These are phyloP conservation scores for Andrena bicolor DNA, from an alignment of 2,888 invertebrate species.

Conservation along the genomic window DNA sequence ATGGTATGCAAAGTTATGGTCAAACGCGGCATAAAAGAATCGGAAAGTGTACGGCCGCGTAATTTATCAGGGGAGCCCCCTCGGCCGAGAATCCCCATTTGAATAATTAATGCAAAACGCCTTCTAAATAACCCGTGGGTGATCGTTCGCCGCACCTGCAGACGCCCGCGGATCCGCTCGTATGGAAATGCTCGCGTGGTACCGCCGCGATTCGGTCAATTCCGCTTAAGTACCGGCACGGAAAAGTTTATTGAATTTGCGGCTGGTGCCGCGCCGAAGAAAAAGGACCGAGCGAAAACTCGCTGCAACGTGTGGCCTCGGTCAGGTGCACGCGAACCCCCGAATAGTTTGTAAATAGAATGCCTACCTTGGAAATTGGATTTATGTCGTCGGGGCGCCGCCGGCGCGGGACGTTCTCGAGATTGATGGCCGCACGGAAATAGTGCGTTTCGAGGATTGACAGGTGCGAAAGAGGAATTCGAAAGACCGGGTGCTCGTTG, in stretches of 20 bases:
- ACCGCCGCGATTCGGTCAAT: slow-evolving; percentile 80
- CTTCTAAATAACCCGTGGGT: slow-evolving; percentile 81
- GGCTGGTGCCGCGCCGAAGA: slow-evolving; percentile 34
- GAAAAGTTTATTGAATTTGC: slow-evolving; percentile 79
- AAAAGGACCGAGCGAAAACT: slow-evolving; percentile 53
- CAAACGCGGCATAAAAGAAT: slow-evolving; percentile 30
- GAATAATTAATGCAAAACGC: slow-evolving; percentile 84
- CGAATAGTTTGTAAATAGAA: slow-evolving; percentile 62
- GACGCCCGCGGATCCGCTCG: slow-evolving; percentile 61
- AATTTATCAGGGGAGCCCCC: slow-evolving; percentile 36
- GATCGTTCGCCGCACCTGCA: slow-evolving; percentile 82
- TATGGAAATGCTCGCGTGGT: slow-evolving; percentile 73
- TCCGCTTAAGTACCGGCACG: slow-evolving; percentile 73
- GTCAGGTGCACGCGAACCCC: slow-evolving; percentile 39
- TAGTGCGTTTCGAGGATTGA: slow-evolving; percentile 61
- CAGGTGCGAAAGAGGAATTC: slow-evolving; percentile 48
- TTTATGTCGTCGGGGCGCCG: slow-evolving; percentile 54
- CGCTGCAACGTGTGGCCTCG: slow-evolving; percentile 5
- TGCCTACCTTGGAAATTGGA: slow-evolving; percentile 59
- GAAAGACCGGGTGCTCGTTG: slow-evolving; percentile 19
- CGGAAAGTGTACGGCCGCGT: slow-evolving; percentile 24
- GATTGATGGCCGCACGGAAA: slow-evolving; percentile 57
- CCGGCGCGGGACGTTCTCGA: slow-evolving; percentile 23
- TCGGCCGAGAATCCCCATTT: slow-evolving; percentile 74
- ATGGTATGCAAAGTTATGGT: slow-evolving; percentile 39